Percentiles rank a stretch among this genome's conserved stretches.
phyloP scores from a whole-genome alignment of 2,888 invertebrate genomes.

The Tetheella fluctuosa region DNA sequence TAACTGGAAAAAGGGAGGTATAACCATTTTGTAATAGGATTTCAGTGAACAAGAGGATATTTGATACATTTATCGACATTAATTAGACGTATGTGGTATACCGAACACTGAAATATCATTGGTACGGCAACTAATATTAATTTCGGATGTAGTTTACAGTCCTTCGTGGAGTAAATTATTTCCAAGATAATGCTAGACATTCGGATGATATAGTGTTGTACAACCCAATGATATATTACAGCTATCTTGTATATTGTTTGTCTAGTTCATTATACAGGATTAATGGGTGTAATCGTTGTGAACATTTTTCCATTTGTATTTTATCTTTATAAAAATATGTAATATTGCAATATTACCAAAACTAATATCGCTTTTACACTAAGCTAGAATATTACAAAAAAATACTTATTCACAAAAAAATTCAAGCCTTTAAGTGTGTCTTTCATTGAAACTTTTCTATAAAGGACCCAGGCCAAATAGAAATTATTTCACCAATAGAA shows the following conservation, averaged over 20 bases:
- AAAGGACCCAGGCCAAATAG: constrained; percentile 52
- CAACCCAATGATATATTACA: not conserved
- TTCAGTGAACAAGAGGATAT: not conserved
- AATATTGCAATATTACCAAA: too few relatives aligned
- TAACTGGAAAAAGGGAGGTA: not conserved
- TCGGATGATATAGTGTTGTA: constrained; percentile 3
- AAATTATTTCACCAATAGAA: constrained; percentile 73
- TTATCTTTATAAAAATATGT: not conserved
- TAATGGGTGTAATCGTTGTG: not conserved
- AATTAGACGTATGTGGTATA: constrained; percentile 1
- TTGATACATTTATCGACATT: not conserved
- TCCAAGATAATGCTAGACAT: constrained; percentile 18
- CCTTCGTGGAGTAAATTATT: constrained; percentile 18
- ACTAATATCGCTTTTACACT: not conserved
- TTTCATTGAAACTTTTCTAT: constrained; percentile 38
- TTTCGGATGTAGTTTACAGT: constrained; percentile 22
- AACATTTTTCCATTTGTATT: not conserved
- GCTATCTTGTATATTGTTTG: not conserved
- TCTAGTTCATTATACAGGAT: not conserved
- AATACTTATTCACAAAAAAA: constrained; percentile 13
- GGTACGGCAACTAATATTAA: not conserved
- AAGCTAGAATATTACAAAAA: constrained; percentile 21
- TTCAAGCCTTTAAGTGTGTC: constrained; percentile 37
- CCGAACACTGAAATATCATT: constrained; percentile 1
- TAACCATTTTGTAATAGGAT: not conserved